These are phyloP conservation scores for western clawed frog (Xenopus tropicalis) DNA, from an alignment of 2,113 vertebrate genomes.

Conservation along the genomic window DNA sequence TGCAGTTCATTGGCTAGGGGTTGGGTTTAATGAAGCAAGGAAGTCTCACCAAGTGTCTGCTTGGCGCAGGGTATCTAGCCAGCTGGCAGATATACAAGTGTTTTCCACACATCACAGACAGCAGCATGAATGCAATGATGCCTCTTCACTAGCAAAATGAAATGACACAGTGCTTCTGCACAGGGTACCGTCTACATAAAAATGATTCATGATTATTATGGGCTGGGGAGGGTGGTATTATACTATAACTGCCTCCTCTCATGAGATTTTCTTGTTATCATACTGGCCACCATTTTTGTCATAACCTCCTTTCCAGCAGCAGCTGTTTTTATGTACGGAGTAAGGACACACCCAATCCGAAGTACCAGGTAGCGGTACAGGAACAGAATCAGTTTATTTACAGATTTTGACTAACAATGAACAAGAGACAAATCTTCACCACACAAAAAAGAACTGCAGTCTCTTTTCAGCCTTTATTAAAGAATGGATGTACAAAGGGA, in stretches of 20 bases:
- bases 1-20: no score
- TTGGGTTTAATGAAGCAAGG: neutral
- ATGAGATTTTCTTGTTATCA: constrained; percentile 53
- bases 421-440: no score
- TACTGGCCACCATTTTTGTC: constrained; percentile 70
- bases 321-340: constrained; percentile 67
- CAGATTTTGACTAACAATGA: no score
- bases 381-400: neutral
- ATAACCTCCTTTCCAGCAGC: constrained; percentile 73
- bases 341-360: constrained; percentile 64
- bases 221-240: neutral
- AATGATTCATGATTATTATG: neutral
- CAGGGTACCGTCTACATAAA: no score
- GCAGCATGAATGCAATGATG: neutral
- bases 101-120: neutral
- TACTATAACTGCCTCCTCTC: no score
- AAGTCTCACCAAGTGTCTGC: neutral
- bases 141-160: neutral
- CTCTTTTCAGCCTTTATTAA: no score
- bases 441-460: no score
- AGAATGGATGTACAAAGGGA: no score
- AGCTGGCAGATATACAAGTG: neutral
- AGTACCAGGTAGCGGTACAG: constrained; percentile 30
- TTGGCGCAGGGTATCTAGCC: neutral
- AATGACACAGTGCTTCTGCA: neutral